phyloP scores from a whole-genome alignment of 2,113 vertebrate genomes.

The Phrynosoma blainvillii region DNA sequence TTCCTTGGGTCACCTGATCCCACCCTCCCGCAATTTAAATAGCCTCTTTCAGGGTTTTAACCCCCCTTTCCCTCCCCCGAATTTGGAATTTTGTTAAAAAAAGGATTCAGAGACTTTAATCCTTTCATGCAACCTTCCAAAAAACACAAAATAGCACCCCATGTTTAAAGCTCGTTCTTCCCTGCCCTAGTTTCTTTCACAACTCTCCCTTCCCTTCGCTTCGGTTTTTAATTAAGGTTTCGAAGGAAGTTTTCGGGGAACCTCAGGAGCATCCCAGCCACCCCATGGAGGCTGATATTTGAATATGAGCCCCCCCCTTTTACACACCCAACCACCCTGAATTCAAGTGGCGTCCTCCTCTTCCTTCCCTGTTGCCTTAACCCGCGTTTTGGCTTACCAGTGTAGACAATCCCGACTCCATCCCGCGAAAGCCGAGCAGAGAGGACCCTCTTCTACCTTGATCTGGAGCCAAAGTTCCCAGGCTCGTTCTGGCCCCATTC shows the following conservation, averaged over 20 bases:
- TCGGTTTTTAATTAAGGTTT: slow-evolving; percentile 33
- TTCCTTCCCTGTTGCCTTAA: not conserved
- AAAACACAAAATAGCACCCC: slow-evolving; percentile 13
- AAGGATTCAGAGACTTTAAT: slow-evolving; percentile 36
- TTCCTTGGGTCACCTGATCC: slow-evolving; percentile 65
- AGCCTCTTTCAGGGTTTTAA: slow-evolving; percentile 59
- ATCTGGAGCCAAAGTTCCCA: too few relatives aligned
- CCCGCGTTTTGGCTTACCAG: not conserved
- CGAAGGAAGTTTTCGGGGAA: slow-evolving; percentile 36
- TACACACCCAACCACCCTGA: not conserved
- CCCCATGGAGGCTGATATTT: slow-evolving; percentile 15
- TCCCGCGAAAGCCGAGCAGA: not conserved
- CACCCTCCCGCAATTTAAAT: slow-evolving; percentile 59
- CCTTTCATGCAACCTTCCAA: slow-evolving; percentile 23
- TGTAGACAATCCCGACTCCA: not conserved
- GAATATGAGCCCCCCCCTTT: not conserved
- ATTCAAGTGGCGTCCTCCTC: not conserved
- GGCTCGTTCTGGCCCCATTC: not conserved
- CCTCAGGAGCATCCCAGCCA: slow-evolving; percentile 4
- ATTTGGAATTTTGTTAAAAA: slow-evolving; percentile 17
- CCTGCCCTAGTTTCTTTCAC: not conserved
- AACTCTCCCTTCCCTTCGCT: slow-evolving; percentile 36
- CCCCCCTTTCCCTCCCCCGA: not conserved
- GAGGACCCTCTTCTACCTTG: not conserved
- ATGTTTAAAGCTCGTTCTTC: slow-evolving; percentile 46